These are phyloP conservation scores for Clitarchus hookeri DNA, from an alignment of 2,888 invertebrate genomes.

Conservation along the genomic window DNA sequence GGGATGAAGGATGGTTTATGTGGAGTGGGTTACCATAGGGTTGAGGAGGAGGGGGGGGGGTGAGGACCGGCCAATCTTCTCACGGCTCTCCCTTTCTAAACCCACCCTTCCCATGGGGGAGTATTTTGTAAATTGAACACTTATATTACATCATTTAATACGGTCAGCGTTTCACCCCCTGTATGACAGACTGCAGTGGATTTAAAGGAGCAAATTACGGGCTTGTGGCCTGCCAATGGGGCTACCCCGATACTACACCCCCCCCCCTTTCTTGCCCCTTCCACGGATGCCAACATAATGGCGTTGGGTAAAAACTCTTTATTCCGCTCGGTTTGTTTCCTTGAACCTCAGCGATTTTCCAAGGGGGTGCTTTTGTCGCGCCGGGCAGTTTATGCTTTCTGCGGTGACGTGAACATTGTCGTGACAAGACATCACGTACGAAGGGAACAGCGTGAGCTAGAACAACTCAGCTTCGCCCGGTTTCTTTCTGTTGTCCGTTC, in stretches of 20 bases:
- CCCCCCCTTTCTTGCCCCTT: too few species aligned
- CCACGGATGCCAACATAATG: not conserved
- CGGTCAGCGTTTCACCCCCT: not conserved
- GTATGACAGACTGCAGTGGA: not conserved
- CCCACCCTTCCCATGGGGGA: not conserved
- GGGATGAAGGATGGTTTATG: not conserved
- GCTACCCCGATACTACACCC: too few species aligned
- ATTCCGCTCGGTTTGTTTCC: not conserved
- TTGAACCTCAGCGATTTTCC: not conserved
- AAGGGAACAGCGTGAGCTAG: too few species aligned
- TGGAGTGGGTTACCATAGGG: not conserved
- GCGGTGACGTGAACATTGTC: not conserved
- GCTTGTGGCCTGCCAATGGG: constrained; percentile 17
- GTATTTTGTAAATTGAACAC: constrained; percentile 26
- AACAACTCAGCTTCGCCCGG: too few species aligned
- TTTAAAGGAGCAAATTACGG: constrained; percentile 22
- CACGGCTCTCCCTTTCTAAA: constrained; percentile 16
- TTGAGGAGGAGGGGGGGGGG: not conserved
- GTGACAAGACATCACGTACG: too few species aligned
- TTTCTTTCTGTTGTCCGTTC: too few species aligned
- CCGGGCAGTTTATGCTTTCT: not conserved
- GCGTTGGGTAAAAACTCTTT: not conserved
- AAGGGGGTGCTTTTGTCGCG: not conserved
- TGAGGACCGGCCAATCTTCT: not conserved
- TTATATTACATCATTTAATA: constrained; percentile 25